A percentile compares a stretch with the other conserved stretches of the same genome.
phyloP scores from a whole-genome alignment of 2,888 invertebrate species.

The Limnephilus marmoratus region DNA sequence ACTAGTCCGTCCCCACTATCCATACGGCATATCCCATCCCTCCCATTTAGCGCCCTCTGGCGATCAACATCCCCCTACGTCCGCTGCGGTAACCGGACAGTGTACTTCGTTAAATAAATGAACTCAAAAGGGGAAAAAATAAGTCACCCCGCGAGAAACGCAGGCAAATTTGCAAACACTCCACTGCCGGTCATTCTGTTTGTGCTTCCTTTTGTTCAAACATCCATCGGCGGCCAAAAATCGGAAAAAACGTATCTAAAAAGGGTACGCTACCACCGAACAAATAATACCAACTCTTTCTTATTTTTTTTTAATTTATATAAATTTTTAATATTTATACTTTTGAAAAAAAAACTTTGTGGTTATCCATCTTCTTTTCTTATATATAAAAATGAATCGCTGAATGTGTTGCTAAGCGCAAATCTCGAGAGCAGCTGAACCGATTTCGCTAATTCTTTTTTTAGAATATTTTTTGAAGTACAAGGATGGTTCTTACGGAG shows the following conservation, averaged over 20 bases:
- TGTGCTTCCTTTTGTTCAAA: background rate
- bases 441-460: too few species aligned
- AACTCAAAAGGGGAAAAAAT: slow-evolving; percentile 42
- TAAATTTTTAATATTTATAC: background rate
- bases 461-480: too few species aligned
- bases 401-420: too few species aligned
- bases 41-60: background rate
- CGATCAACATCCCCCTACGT: slow-evolving; percentile 11
- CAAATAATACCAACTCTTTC: background rate
- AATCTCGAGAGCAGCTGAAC: too few species aligned
- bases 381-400: too few species aligned
- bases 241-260: background rate
- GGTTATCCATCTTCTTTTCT: too few species aligned
- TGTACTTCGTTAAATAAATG: slow-evolving; percentile 53
- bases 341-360: too few species aligned
- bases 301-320: background rate
- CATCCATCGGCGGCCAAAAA: background rate
- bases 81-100: slow-evolving; percentile 40
- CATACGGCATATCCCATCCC: background rate
- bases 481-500: too few species aligned
- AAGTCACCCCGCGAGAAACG: slow-evolving; percentile 6
- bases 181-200: background rate
- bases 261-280: background rate
- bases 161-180: background rate
- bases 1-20: background rate